These are phyloP conservation scores for Plectrocnemia conspersa DNA, from an alignment of 1,140 invertebrate genomes.

Conservation along the genomic window DNA sequence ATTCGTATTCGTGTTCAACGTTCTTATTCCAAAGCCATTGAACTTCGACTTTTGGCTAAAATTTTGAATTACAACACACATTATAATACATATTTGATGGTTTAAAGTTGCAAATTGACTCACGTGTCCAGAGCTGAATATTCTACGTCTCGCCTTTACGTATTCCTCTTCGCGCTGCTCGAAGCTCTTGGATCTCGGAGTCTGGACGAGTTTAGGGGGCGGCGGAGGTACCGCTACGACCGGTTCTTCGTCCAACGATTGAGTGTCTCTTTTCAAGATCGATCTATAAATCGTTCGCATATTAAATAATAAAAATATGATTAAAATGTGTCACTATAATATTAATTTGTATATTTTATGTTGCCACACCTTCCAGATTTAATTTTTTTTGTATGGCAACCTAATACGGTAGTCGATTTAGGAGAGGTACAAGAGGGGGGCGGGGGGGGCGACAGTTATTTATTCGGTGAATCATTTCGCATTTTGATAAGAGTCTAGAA, in stretches of 20 bases:
- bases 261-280: slow-evolving; percentile 78
- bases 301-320: neutral
- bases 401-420: too few species aligned
- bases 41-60: neutral
- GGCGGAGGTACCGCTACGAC: slow-evolving; percentile 1
- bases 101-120: neutral
- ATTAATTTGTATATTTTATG: too few species aligned
- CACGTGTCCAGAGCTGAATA: slow-evolving; percentile 60
- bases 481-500: too few species aligned
- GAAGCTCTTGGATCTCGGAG: slow-evolving; percentile 76
- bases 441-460: too few species aligned
- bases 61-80: neutral
- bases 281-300: slow-evolving; percentile 57
- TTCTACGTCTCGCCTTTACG: slow-evolving; percentile 72
- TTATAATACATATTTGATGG: neutral
- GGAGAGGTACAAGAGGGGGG: too few species aligned
- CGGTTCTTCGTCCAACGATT: slow-evolving; percentile 65
- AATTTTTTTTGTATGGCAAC: too few species aligned
- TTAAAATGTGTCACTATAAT: neutral
- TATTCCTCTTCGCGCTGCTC: slow-evolving; percentile 88
- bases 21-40: slow-evolving; percentile 13
- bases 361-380: too few species aligned
- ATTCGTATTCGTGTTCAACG: slow-evolving; percentile 6
- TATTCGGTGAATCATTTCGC: too few species aligned
- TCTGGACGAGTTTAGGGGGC: slow-evolving; percentile 8